phyloP scores from a whole-genome alignment of 2,113 vertebrate species.

The Geococcyx californianus region DNA sequence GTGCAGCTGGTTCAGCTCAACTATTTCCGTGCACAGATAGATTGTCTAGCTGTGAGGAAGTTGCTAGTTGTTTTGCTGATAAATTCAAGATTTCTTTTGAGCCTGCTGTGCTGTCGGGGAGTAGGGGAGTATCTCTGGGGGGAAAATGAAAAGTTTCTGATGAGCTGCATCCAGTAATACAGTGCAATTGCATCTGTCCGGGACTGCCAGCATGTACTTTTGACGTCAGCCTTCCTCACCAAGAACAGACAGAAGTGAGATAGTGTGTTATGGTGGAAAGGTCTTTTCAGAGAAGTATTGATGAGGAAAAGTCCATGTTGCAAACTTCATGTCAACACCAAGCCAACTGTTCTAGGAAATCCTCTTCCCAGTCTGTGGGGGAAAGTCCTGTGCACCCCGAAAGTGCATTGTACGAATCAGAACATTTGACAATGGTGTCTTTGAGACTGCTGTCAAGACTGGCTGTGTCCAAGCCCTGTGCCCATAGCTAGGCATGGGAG shows the following conservation, averaged over 20 bases:
- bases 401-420: neutral
- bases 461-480: neutral
- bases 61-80: slow-evolving; percentile 9
- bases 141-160: neutral
- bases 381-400: neutral
- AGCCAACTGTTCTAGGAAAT: neutral
- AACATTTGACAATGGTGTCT: neutral
- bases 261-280: neutral
- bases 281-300: neutral
- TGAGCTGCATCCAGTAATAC: neutral
- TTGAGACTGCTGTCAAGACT: neutral
- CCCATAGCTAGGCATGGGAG: rapidly evolving
- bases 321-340: neutral
- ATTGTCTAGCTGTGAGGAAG: slow-evolving; percentile 2
- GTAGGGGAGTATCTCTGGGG: neutral
- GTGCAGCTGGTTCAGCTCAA: slow-evolving; percentile 33
- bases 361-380: neutral
- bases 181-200: neutral
- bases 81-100: slow-evolving; percentile 32
- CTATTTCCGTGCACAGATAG: slow-evolving; percentile 1
- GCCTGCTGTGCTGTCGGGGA: neutral
- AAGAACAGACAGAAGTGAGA: neutral
- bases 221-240: neutral
- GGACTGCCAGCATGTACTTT: neutral
- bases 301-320: neutral